Percentiles rank a stretch among this genome's conserved stretches.
phyloP scores from a whole-genome alignment of 2,888 invertebrate genomes.

The Molorchus minor region DNA sequence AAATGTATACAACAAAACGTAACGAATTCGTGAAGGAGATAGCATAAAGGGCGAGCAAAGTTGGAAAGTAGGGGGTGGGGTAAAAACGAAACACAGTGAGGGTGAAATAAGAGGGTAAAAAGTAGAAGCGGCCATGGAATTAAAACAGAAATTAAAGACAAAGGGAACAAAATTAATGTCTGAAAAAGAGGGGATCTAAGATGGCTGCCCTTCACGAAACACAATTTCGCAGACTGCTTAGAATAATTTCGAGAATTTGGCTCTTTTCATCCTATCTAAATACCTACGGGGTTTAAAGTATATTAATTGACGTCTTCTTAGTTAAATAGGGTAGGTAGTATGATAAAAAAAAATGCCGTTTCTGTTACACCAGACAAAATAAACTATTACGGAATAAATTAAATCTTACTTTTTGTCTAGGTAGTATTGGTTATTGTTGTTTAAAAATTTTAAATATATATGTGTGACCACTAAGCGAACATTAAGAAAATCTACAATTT shows the following conservation, averaged over 20 bases:
- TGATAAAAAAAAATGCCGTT: no score
- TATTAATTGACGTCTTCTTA: slow-evolving; percentile 44
- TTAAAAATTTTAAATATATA: no score
- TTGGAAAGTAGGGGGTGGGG: slow-evolving; percentile 34
- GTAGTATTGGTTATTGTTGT: no score
- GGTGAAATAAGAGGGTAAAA: slow-evolving; percentile 64
- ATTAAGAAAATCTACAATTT: no score
- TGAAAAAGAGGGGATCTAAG: slow-evolving; percentile 54
- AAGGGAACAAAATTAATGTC: slow-evolving; percentile 62
- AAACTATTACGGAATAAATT: no score
- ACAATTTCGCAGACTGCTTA: slow-evolving; percentile 41
- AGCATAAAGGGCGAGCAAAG: slow-evolving; percentile 34
- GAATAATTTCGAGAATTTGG: slow-evolving; percentile 50
- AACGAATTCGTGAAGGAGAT: slow-evolving; percentile 42
- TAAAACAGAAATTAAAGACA: slow-evolving; percentile 63
- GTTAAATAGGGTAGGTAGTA: no score
- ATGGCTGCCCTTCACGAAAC: slow-evolving; percentile 47
- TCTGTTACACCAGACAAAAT: no score
- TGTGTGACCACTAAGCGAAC: no score
- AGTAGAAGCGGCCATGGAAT: slow-evolving; percentile 62
- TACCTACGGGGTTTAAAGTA: slow-evolving; percentile 40
- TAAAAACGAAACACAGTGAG: slow-evolving; percentile 53
- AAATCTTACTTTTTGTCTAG: no score
- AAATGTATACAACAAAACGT: slow-evolving; percentile 32
- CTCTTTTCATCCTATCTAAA: slow-evolving; percentile 38